These are phyloP conservation scores for Antechinus flavipes DNA, from an alignment of 2,113 vertebrate species.

Conservation along the genomic window DNA sequence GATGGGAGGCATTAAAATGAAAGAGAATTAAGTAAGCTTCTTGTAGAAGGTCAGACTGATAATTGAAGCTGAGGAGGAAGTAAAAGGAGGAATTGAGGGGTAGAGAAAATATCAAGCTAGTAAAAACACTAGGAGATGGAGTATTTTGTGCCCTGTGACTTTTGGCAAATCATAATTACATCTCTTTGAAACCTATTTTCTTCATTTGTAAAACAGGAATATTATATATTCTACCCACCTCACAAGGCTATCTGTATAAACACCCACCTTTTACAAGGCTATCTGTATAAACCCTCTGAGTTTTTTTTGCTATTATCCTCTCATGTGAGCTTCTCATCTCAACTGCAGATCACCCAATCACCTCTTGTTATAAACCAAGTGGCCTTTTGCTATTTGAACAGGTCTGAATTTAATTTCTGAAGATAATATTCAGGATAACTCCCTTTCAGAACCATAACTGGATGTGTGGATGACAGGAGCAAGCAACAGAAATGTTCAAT, in stretches of 20 bases:
- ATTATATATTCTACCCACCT: not conserved
- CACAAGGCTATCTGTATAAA: not conserved
- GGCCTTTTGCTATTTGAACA: not conserved
- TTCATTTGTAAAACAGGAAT: not conserved
- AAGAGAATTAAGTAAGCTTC: not conserved
- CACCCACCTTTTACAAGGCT: not conserved
- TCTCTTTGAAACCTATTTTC: not conserved
- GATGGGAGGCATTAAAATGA: not conserved
- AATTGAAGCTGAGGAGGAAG: not conserved
- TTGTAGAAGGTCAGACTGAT: not conserved
- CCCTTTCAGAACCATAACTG: not conserved
- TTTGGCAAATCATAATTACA: not conserved
- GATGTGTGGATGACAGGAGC: not conserved
- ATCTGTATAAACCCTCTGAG: not conserved
- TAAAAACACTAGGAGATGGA: not conserved
- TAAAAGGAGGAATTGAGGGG: not conserved
- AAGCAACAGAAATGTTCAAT: not conserved
- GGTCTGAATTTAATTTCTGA: not conserved
- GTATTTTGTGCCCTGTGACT: not conserved
- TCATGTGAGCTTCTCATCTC: not conserved
- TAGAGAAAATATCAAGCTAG: not conserved
- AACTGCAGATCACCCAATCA: not conserved
- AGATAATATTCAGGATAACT: not conserved
- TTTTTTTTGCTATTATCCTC: not conserved
- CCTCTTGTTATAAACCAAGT: not conserved